Evolutionary conservation across 2,797 vertebrate species (phyloP).

Genomic region (Leptodactylus fallax): DNA sequence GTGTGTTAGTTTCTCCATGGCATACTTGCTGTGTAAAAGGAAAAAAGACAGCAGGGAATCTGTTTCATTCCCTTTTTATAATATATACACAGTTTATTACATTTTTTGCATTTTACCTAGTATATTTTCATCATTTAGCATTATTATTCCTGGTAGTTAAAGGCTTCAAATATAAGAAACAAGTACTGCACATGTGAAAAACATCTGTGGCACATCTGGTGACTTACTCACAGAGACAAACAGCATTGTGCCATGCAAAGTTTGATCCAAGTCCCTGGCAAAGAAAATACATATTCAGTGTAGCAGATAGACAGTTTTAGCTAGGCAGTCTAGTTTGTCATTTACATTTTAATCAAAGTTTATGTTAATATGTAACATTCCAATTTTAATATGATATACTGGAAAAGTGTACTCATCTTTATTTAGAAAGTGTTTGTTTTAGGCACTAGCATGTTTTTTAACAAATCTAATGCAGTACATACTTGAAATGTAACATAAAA

Average conservation of each 20-base stretch:
- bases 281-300: conserved; percentile 23
- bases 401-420: too few relatives aligned
- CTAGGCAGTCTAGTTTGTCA: background rate
- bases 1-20: background rate
- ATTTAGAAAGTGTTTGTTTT: background rate
- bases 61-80: background rate
- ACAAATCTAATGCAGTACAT: background rate
- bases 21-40: conserved; percentile 4
- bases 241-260: conserved; percentile 42
- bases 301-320: conserved; percentile 17
- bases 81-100: background rate
- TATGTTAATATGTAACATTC: background rate
- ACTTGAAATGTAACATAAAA: background rate
- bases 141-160: conserved; percentile 44
- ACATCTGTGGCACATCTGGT: conserved; percentile 62
- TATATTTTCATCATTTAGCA: conserved; percentile 24
- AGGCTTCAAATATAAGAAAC: conserved; percentile 51
- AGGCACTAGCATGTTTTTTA: background rate
- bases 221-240: conserved; percentile 58
- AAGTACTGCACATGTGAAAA: conserved; percentile 63
- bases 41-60: conserved; percentile 6
- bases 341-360: too few relatives aligned
- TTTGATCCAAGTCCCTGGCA: conserved; percentile 47
- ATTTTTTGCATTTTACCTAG: background rate
- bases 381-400: background rate